These are phyloP conservation scores for Plutomurus gul DNA, from an alignment of 1,140 invertebrate genomes.

Conservation along the genomic window DNA sequence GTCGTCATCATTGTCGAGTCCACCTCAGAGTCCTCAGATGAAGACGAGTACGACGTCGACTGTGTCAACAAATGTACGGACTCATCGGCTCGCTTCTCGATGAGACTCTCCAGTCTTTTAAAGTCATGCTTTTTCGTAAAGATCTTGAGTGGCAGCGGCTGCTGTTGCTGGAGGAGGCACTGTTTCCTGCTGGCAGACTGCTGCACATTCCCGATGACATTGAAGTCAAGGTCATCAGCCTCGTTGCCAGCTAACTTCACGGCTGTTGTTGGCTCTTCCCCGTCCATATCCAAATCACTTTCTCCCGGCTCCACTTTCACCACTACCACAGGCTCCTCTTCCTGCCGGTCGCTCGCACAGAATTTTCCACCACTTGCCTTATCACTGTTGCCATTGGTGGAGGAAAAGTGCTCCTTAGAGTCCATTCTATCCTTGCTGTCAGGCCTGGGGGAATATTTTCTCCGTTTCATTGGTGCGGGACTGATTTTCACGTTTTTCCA, in stretches of 20 bases:
- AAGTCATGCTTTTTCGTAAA: conserved; percentile 50
- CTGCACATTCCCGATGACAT: not conserved
- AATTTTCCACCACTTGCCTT: not conserved
- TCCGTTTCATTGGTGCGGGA: not conserved
- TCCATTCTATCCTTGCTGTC: not conserved
- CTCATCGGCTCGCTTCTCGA: conserved; percentile 49
- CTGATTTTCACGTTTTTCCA: conserved; percentile 26
- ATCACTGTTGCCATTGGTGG: not conserved
- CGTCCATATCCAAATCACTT: conserved; percentile 7
- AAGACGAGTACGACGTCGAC: not conserved
- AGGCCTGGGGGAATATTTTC: not conserved
- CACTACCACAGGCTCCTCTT: not conserved
- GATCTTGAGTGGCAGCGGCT: not conserved
- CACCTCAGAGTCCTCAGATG: not conserved
- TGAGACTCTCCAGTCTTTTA: conserved; percentile 49
- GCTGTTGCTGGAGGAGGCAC: not conserved
- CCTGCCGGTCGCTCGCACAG: not conserved
- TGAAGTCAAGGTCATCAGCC: not conserved
- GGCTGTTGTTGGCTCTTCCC: not conserved
- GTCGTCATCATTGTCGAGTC: not conserved
- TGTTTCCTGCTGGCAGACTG: not conserved
- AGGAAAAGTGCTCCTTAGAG: not conserved
- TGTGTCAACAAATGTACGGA: conserved; percentile 32
- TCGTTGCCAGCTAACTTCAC: not conserved
- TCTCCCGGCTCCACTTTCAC: not conserved